These are phyloP conservation scores for Polia nebulosa DNA, from an alignment of 2,888 invertebrate species.

Conservation along the genomic window DNA sequence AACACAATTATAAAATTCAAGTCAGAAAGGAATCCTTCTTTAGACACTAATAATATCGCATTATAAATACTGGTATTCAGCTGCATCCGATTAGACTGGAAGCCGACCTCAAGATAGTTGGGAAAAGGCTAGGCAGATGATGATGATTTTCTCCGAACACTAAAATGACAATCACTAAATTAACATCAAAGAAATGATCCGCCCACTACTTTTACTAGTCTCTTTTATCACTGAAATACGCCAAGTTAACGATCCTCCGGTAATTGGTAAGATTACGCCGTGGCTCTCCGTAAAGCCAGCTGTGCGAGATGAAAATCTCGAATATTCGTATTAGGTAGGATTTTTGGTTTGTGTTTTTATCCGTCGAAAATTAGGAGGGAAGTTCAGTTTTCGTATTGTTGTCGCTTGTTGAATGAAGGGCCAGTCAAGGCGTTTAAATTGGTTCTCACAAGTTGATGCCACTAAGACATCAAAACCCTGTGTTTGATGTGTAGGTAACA, in stretches of 20 bases:
- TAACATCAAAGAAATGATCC: constrained; percentile 22
- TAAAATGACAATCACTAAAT: constrained; percentile 7
- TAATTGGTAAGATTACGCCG: constrained; percentile 71
- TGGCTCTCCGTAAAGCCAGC: constrained; percentile 39
- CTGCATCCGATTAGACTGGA: too few species aligned
- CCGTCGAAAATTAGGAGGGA: neutral
- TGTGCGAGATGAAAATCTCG: constrained; percentile 42
- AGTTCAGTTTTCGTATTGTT: neutral
- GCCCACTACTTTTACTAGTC: constrained; percentile 42
- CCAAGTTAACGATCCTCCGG: constrained; percentile 67
- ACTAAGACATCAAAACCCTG: too few species aligned
- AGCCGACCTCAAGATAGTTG: too few species aligned
- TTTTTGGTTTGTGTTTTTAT: constrained; percentile 29
- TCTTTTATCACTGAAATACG: constrained; percentile 55
- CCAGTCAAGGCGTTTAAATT: too few species aligned
- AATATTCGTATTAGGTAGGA: constrained; percentile 35
- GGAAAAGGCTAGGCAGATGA: too few species aligned
- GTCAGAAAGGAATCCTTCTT: neutral
- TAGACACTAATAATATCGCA: neutral
- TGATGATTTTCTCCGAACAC: neutral
- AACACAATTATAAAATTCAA: neutral
- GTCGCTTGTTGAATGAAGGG: neutral
- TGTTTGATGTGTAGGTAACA: too few species aligned
- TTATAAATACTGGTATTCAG: too few species aligned
- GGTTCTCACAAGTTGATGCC: too few species aligned